Base-by-base conservation (phyloP, 2,888 invertebrate genomes). In the Clivina fossor region DNA sequence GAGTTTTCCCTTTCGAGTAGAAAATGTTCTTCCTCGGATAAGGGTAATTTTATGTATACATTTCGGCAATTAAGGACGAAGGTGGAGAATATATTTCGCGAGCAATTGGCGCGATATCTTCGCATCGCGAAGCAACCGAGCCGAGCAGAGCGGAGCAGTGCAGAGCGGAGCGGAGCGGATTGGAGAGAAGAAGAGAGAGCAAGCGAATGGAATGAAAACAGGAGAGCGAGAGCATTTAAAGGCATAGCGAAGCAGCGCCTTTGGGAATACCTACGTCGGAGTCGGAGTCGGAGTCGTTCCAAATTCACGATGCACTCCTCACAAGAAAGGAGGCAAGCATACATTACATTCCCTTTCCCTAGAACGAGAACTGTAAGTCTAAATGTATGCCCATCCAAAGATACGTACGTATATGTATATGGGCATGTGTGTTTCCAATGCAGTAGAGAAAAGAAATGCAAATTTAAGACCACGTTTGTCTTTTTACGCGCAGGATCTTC, bases 1-100 rank as follows among this genome's bases (percentile, higher is more conserved):
- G 48, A 37, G 18, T 30, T 48, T 40, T 48, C 48, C 48, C 37
- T 37, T 48, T 35, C 24, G 35, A 11, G 35, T 22, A 26, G 37
- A 35, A 22, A 20, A 22, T 22, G 24, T 30, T 24, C 26, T 41
- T 48, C 55, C 35, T 58, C 58, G 62, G 63, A 66, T 64, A 63
- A 64, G 62, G 61, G 64, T 63, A 64, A 64, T 66, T 65, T 64
- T 62, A 62, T 59, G 63, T 67, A 68, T 66, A 67, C 66, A 65
- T 66, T 66, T 64, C 59, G 30, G 63, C 66, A 68, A 68, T 68
- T 68, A 68, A 67, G 65, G 65, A 38, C 40, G 65, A 63, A 64
- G 64, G 64, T 62, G 55, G 64, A 62, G 65, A 67, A 67, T 68
- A 67, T 68, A 67, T 67, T 65, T 60, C 64, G 61, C 51, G 40